Evolutionary conservation across 2,113 vertebrate species (phyloP).

Genomic region (Rhinichthys klamathensis): DNA sequence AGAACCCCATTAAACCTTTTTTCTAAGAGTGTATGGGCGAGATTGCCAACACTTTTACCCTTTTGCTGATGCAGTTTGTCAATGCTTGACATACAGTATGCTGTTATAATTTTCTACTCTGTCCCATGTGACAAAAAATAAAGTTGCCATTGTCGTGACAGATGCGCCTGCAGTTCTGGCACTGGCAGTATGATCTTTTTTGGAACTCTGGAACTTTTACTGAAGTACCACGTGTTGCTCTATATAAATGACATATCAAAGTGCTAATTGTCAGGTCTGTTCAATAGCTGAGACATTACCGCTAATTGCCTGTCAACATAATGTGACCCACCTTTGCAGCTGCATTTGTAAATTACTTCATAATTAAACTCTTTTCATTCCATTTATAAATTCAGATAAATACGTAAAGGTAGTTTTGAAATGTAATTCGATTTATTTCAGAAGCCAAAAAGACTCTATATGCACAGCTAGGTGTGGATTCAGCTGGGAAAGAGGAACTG

Average conservation of each 20-base stretch:
- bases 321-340: constrained; percentile 24
- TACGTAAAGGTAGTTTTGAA: constrained; percentile 36
- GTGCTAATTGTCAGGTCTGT: constrained; percentile 33
- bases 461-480: constrained; percentile 1
- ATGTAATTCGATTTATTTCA: constrained; percentile 41
- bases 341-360: constrained; percentile 26
- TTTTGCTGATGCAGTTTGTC: constrained; percentile 7
- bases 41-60: neutral
- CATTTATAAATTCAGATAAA: neutral
- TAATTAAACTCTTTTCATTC: constrained; percentile 1
- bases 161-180: neutral
- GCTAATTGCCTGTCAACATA: constrained; percentile 36
- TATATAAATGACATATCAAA: neutral
- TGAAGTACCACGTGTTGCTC: neutral
- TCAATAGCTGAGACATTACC: neutral
- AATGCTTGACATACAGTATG: neutral
- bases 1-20: neutral
- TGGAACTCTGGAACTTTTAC: neutral
- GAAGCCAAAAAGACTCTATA: constrained; percentile 26
- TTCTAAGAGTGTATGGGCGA: neutral
- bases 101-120: constrained; percentile 1
- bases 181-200: constrained; percentile 3
- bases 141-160: constrained; percentile 14
- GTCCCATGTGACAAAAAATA: neutral
- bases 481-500: constrained; percentile 33